Percentiles rank a stretch among this genome's conserved stretches.
These are phyloP conservation scores for Betta splendens DNA, from an alignment of 2,797 vertebrate species.

Conservation along the genomic window DNA sequence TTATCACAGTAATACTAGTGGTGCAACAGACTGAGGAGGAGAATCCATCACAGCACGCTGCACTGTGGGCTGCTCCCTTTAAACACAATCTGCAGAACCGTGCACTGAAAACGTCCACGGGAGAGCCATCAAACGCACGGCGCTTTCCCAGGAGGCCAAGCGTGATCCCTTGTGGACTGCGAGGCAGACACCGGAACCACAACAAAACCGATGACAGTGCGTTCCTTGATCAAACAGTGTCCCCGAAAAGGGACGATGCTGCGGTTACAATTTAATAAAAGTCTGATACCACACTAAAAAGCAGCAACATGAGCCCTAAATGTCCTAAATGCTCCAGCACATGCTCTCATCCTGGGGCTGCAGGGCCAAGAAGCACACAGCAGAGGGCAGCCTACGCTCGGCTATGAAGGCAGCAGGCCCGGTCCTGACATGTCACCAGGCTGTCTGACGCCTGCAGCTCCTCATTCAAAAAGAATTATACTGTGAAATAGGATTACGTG, in stretches of 20 bases:
- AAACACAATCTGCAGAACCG: not conserved
- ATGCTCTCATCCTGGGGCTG: no score
- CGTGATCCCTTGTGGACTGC: not conserved
- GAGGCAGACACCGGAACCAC: not conserved
- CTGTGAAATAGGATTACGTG: conserved; percentile 79
- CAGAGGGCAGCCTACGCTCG: conserved; percentile 63
- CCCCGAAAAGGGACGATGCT: not conserved
- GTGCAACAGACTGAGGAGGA: not conserved
- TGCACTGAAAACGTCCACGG: not conserved
- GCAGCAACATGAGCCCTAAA: no score
- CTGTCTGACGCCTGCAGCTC: conserved; percentile 66
- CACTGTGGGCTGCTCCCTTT: not conserved
- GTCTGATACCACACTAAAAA: no score
- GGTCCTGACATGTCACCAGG: conserved; percentile 43
- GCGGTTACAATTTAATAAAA: not conserved
- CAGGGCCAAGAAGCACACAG: conserved; percentile 27
- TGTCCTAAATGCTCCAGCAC: no score
- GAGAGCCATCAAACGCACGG: not conserved
- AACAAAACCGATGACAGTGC: not conserved
- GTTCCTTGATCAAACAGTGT: not conserved
- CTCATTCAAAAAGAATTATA: conserved; percentile 74
- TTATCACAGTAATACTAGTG: not conserved
- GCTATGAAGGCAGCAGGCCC: not conserved
- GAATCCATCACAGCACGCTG: not conserved
- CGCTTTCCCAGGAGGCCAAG: not conserved